Conservation (phyloP, 2,113 vertebrate genomes). For the Montifringilla adamsi region DNA sequence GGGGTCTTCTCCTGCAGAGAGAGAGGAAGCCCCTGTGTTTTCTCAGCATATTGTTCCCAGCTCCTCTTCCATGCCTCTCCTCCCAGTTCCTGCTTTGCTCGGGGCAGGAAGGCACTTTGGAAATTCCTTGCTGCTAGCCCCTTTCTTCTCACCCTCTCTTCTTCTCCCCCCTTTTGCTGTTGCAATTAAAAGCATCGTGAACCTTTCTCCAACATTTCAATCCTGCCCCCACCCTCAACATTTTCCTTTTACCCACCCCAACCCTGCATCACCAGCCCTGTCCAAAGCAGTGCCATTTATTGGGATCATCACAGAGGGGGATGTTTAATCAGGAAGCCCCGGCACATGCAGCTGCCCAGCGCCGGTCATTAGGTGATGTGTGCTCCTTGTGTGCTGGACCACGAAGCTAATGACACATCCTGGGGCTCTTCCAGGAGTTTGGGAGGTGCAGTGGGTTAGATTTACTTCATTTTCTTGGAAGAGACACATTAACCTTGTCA, state of each 20-base stretch:
- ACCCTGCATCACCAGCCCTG: accelerated
- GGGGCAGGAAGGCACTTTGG: slow-evolving; percentile 80
- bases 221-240: accelerated
- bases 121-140: slow-evolving; percentile 92
- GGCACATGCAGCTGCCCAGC: background rate
- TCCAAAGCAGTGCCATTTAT: background rate
- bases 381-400: background rate
- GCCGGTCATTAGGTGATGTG: background rate
- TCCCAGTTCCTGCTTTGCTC: slow-evolving; percentile 83
- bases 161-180: slow-evolving; percentile 4
- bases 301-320: background rate
- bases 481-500: slow-evolving; percentile 45
- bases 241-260: background rate
- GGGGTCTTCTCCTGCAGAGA: slow-evolving; percentile 79
- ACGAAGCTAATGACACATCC: background rate
- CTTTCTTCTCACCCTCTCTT: slow-evolving; percentile 54
- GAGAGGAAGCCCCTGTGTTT: slow-evolving; percentile 74
- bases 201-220: background rate
- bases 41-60: slow-evolving; percentile 81
- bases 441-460: background rate
- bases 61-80: slow-evolving; percentile 81
- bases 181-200: slow-evolving; percentile 31
- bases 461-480: slow-evolving; percentile 43
- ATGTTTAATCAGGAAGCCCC: background rate
- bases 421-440: slow-evolving; percentile 10